Percentiles rank a stretch among this genome's conserved stretches.
Evolutionary conservation across 1,140 invertebrate genomes (phyloP).

Genomic region (Leptinotarsa undecemlineata): DNA sequence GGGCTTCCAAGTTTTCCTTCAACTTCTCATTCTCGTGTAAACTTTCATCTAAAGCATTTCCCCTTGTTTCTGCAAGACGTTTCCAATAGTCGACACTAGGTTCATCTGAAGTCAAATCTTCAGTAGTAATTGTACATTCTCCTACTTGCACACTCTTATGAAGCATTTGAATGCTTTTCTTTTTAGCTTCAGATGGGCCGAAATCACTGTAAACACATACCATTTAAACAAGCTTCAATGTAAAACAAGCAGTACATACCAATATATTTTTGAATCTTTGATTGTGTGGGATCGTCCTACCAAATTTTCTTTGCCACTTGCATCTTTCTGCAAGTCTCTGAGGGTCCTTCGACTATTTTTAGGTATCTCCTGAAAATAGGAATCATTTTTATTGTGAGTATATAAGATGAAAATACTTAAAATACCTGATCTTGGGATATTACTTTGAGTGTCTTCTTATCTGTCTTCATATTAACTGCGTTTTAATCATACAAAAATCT

Average conservation of each 20-base stretch:
- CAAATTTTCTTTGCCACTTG: slow-evolving; percentile 67
- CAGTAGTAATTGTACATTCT: slow-evolving; percentile 58
- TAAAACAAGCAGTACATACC: slow-evolving; percentile 37
- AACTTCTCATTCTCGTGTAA: slow-evolving; percentile 67
- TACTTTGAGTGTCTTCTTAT: slow-evolving; percentile 56
- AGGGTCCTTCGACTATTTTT: slow-evolving; percentile 62
- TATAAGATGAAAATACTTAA: background rate
- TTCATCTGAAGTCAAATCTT: slow-evolving; percentile 67
- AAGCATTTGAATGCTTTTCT: slow-evolving; percentile 31
- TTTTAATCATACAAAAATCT: slow-evolving; percentile 8
- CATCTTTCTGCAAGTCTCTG: slow-evolving; percentile 65
- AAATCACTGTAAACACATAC: slow-evolving; percentile 19
- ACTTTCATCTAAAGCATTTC: slow-evolving; percentile 66
- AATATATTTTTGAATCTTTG: slow-evolving; percentile 41
- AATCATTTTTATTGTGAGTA: too few species aligned
- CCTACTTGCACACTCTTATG: slow-evolving; percentile 63
- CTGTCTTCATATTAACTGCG: slow-evolving; percentile 44
- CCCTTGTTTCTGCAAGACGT: slow-evolving; percentile 66
- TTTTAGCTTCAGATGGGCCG: slow-evolving; percentile 21
- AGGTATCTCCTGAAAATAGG: slow-evolving; percentile 54
- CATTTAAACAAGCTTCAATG: background rate
- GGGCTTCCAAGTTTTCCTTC: slow-evolving; percentile 58
- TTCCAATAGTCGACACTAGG: slow-evolving; percentile 72
- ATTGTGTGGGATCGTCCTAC: slow-evolving; percentile 57
- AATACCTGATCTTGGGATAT: slow-evolving; percentile 56